Evolutionary conservation across 2,888 invertebrate species (phyloP), one percentile per base, ranked within the genome.

Genomic region (Spilosoma lubricipeda): DNA sequence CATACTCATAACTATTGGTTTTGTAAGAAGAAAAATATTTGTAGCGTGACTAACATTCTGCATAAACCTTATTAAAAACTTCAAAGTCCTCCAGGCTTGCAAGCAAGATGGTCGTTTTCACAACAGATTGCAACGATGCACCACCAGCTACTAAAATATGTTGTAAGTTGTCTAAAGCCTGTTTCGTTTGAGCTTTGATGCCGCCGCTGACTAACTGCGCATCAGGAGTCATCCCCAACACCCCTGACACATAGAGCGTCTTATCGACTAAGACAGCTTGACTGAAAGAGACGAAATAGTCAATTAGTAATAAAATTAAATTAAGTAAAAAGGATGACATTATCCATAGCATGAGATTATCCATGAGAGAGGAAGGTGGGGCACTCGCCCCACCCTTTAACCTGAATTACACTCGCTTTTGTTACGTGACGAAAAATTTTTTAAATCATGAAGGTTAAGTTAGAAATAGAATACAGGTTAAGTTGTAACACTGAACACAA

Each of bases 101-200:
- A 5, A 99, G 93, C 76, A 99, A 96, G 59, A 99, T 97, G 0
- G 98, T 99, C 33, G 97, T 97, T 93, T 99, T 99, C n/a, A 99
- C 96, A 77, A 99, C 98, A 77, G 97, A 97, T 68, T 96, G 96
- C 73, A 97, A 96, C 39, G 96, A 96, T 3, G 97, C 97, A 83
- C 98, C 97, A 78, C 97, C 97, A 2, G 97, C 98, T 84, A 97
- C 96, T 52, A 99, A 94, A 74, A 98, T 96, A 74, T 97, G 96
- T 72, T 97, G 97, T 88, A 99, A 96, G 91, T 98, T 98, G 82
- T 96, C 96, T 72, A 99, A 95, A 11, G 98, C 98, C 92, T 97
- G 97, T 79, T 97, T 96, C 1, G 98, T 96, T 93, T 99, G 97
- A 13, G 96, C 97, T 52, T 96, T 97, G 7, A 97, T 97, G 56